A percentile compares a stretch with the other conserved stretches of the same genome.
Conservation (phyloP, 1,140 invertebrate species). For the Temnothorax nylanderi region DNA sequence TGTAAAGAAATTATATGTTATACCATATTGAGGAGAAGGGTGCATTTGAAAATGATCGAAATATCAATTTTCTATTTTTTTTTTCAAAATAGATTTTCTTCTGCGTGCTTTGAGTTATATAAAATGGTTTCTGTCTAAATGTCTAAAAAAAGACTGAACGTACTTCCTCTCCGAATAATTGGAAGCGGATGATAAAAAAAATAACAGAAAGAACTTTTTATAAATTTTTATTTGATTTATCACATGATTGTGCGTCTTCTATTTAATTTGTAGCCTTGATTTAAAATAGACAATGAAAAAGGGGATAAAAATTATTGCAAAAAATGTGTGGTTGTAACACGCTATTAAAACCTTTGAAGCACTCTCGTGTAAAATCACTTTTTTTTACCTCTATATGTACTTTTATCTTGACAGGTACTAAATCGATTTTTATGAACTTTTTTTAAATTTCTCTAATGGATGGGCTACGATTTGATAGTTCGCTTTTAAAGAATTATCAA, state of each 20-base stretch:
- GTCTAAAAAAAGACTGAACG: neutral
- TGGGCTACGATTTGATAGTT: neutral
- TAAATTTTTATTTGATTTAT: neutral
- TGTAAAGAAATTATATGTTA: neutral
- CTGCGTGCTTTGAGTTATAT: neutral
- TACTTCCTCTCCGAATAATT: neutral
- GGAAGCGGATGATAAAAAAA: neutral
- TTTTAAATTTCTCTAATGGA: neutral
- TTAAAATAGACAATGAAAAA: neutral
- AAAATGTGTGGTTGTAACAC: neutral
- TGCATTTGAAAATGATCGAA: neutral
- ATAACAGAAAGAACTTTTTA: neutral
- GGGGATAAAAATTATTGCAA: neutral
- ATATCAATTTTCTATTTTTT: neutral
- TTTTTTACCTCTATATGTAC: neutral
- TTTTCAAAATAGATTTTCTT: neutral
- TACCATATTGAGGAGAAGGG: too few species aligned
- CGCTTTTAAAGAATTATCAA: neutral
- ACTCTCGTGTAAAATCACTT: neutral
- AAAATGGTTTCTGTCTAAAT: neutral
- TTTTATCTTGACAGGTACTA: neutral
- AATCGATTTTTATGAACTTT: neutral
- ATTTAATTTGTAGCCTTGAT: neutral
- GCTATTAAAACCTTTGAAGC: neutral
- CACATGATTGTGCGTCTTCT: neutral